phyloP scores from a whole-genome alignment of 1,140 invertebrate genomes.

The Pseudobourletiella spinata region DNA sequence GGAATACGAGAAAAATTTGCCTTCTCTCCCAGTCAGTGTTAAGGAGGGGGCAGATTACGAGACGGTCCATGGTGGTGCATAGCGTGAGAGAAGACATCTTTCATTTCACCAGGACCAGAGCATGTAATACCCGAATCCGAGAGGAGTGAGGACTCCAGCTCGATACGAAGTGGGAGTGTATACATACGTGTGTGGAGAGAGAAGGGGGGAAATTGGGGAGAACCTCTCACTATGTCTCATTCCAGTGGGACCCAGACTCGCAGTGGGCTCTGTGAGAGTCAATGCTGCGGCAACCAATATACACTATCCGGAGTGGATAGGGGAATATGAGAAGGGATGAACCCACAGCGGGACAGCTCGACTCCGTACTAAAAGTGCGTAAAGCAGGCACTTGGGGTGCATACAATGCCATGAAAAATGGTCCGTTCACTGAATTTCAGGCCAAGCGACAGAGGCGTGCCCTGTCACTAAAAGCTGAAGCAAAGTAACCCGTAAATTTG shows the following conservation, averaged over 20 bases:
- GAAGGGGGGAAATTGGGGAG: too few species aligned
- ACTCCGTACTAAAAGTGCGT: too few species aligned
- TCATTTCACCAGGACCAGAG: neutral
- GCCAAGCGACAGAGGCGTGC: constrained; percentile 1
- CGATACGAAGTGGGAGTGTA: neutral
- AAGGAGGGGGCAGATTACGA: constrained; percentile 3
- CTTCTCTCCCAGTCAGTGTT: neutral
- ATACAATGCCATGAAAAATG: constrained; percentile 7
- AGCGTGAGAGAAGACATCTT: constrained; percentile 5
- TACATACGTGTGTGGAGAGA: neutral
- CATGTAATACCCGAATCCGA: neutral
- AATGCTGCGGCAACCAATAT: neutral
- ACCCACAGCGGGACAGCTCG: neutral
- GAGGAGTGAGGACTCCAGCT: too few species aligned
- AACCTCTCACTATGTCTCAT: too few species aligned
- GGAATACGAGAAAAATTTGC: constrained; percentile 19
- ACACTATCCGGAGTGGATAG: too few species aligned
- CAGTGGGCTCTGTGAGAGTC: too few species aligned
- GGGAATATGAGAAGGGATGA: constrained; percentile 7
- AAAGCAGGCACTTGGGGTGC: too few species aligned
- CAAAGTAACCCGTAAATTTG: too few species aligned
- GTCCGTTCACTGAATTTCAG: neutral
- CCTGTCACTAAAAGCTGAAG: too few species aligned
- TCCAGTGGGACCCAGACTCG: too few species aligned
- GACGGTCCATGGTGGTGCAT: too few species aligned